Conservation (phyloP, 2,797 vertebrate species). For the Brachyalestes nurse region DNA sequence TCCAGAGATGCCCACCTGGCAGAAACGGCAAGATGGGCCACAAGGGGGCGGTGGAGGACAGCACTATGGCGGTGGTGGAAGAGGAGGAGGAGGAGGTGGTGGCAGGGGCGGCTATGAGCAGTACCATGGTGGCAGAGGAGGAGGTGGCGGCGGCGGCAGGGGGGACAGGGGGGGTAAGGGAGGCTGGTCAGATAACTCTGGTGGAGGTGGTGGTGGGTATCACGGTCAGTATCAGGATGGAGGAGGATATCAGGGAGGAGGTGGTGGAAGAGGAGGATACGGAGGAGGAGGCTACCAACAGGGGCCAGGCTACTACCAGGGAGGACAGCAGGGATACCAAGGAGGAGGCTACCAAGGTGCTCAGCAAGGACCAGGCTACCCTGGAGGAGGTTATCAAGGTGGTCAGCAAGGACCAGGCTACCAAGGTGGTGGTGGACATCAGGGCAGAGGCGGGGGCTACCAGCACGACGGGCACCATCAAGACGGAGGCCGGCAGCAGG, state of each 20-base stretch:
- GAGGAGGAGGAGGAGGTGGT: slow-evolving; percentile 65
- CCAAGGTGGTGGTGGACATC: slow-evolving; percentile 71
- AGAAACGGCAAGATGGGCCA: slow-evolving; percentile 92
- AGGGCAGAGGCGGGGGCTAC: slow-evolving; percentile 72
- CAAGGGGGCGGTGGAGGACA: slow-evolving; percentile 81
- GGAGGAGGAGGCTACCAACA: slow-evolving; percentile 66
- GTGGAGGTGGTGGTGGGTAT: slow-evolving; percentile 68
- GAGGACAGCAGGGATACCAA: slow-evolving; percentile 45
- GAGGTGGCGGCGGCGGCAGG: slow-evolving; percentile 56
- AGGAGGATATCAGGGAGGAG: slow-evolving; percentile 70
- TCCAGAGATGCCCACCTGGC: slow-evolving; percentile 98
- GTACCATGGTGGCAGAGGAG: slow-evolving; percentile 83
- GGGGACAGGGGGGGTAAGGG: slow-evolving; percentile 77
- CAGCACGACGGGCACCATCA: slow-evolving; percentile 76
- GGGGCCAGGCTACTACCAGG: slow-evolving; percentile 77
- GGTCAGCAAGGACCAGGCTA: slow-evolving; percentile 62
- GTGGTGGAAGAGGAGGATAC: slow-evolving; percentile 58
- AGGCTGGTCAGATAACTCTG: slow-evolving; percentile 79
- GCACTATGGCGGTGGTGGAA: slow-evolving; percentile 72
- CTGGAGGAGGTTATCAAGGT: slow-evolving; percentile 74
- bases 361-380: slow-evolving; percentile 69
- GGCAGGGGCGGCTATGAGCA: slow-evolving; percentile 80
- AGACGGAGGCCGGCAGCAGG: slow-evolving; percentile 79
- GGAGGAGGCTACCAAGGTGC: slow-evolving; percentile 47
- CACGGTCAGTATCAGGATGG: slow-evolving; percentile 78